These are phyloP conservation scores for Belgica antarctica DNA, from an alignment of 2,888 invertebrate genomes.

Conservation along the genomic window DNA sequence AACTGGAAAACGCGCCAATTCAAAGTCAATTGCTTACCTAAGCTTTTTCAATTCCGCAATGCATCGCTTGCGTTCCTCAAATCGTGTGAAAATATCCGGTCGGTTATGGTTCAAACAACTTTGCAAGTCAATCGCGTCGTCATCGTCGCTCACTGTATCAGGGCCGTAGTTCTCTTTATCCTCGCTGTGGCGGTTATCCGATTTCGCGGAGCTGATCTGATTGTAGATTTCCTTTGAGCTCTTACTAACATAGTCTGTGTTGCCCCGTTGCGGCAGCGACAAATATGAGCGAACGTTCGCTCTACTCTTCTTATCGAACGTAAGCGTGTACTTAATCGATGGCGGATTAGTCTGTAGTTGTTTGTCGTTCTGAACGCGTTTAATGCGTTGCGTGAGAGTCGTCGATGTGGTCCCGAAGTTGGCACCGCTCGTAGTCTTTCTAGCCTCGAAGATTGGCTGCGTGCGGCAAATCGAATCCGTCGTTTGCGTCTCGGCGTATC, in stretches of 20 bases:
- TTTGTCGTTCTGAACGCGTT: conserved; percentile 24
- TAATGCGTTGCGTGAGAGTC: conserved; percentile 20
- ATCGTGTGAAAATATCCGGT: conserved; percentile 15
- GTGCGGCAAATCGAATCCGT: conserved; percentile 37
- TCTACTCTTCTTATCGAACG: conserved; percentile 29
- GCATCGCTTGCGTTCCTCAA: conserved; percentile 35
- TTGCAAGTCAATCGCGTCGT: conserved; percentile 26
- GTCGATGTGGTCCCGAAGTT: conserved; percentile 33
- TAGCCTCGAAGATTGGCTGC: conserved; percentile 31
- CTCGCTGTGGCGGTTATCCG: background rate
- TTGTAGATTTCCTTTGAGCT: conserved; percentile 41
- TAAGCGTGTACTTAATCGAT: conserved; percentile 29
- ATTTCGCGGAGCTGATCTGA: conserved; percentile 20
- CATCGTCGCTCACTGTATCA: conserved; percentile 2
- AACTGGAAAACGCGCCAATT: background rate
- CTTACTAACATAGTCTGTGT: background rate
- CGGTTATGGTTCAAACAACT: conserved; percentile 35
- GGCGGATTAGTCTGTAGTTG: conserved; percentile 23
- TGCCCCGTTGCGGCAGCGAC: conserved; percentile 7
- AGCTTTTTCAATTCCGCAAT: conserved; percentile 35
- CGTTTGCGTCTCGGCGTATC: conserved; percentile 27
- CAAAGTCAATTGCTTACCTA: conserved; percentile 12
- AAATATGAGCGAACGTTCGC: conserved; percentile 3
- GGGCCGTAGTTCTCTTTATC: conserved; percentile 40
- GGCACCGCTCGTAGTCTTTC: background rate